Base-by-base conservation (phyloP, 2,888 invertebrate genomes). In the Ceramica pisi region DNA sequence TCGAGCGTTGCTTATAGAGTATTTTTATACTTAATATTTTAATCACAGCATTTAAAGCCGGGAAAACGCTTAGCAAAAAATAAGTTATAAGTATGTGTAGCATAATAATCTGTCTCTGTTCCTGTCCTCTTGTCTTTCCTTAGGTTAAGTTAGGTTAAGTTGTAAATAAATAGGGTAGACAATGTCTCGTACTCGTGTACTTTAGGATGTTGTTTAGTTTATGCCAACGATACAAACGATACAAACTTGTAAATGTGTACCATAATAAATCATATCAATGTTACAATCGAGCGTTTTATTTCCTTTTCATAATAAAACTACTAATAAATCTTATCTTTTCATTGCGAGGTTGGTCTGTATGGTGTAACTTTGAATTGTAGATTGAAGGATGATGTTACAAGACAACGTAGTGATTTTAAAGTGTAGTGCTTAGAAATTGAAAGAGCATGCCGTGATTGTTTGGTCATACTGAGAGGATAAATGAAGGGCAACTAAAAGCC, bases 101-200 rank as follows among this genome's bases (percentile, higher is more conserved):
- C 23, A 64, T 66, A 46, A 26, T 23, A 46, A 66, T 55, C 55
- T 67, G 66, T 73, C 69, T 70, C 66, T 75, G 70, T 80, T 79
- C 80, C 67, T 75, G 75, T 81, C 75, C 65, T 75, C 83, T 72
- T 81, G 73, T 80, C 70, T 80, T 70, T 82, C 83, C 75, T 59
- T 81, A 79, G 75, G 46, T 21, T 80, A 81, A 62, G 78, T 65
- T 70, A 75, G 65, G 3, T 48, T 81, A 81, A 82, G 78, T 48
- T 78, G 80, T 82, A 82, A 44, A 78, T 82, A 82, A 23, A 8
- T 78, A 79, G 67, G 51, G 41, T 51, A 57, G 65, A 56, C 71
- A 81, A 63, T 44, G 67, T 75, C 71, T 16, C 0, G 67, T 80
- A 82, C 83, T 9, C 12, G 4, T 5, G 80, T 81, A 82, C 10